These are phyloP conservation scores for Branchinecta lynchi DNA, from an alignment of 1,140 invertebrate species.

Conservation along the genomic window DNA sequence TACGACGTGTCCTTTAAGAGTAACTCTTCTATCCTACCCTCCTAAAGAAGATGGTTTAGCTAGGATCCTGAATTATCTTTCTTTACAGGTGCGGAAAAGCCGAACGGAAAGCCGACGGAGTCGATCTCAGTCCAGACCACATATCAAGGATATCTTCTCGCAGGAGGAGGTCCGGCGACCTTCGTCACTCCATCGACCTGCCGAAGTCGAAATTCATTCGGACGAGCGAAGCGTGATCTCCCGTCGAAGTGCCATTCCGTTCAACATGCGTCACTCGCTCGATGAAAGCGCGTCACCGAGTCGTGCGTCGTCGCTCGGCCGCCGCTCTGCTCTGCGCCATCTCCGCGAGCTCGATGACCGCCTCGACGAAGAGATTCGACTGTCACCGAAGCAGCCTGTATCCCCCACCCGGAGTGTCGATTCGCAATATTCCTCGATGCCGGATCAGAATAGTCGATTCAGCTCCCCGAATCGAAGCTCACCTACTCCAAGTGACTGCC, in stretches of 20 bases:
- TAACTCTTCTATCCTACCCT: too few relatives aligned
- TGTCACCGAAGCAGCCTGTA: neutral
- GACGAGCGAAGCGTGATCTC: constrained; percentile 6
- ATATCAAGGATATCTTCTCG: neutral
- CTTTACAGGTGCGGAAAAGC: neutral
- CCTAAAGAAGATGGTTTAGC: too few relatives aligned
- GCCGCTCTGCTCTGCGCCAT: neutral
- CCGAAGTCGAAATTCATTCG: neutral
- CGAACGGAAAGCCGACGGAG: neutral
- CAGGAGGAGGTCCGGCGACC: neutral
- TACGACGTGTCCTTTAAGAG: too few relatives aligned
- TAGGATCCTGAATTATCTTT: neutral
- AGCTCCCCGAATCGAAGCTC: constrained; percentile 2
- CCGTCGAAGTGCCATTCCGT: neutral
- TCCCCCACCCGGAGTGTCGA: constrained; percentile 1
- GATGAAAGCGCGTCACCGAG: neutral
- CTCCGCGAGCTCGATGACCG: neutral
- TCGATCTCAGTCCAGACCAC: neutral
- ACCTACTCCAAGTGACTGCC: neutral
- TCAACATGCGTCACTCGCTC: neutral
- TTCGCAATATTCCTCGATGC: constrained; percentile 12
- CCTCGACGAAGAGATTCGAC: neutral
- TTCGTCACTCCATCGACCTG: neutral
- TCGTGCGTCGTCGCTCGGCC: constrained; percentile 10
- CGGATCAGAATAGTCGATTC: constrained; percentile 3